phyloP scores from a whole-genome alignment of 2,113 vertebrate species.

The Dendrocopos noguchii region DNA sequence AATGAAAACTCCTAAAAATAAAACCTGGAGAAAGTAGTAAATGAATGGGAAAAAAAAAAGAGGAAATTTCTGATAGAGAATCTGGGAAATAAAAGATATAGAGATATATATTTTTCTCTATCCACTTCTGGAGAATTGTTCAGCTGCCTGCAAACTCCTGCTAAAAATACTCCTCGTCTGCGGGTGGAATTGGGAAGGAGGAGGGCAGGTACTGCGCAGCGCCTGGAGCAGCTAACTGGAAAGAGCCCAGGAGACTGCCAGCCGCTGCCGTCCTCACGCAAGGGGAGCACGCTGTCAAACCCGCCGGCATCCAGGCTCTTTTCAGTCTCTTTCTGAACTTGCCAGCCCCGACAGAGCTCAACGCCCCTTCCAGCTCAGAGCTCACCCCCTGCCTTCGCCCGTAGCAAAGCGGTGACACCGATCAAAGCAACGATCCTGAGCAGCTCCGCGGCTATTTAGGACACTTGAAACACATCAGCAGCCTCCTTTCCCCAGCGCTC shows the following conservation, averaged over 20 bases:
- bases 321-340: neutral
- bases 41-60: neutral
- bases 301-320: neutral
- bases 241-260: neutral
- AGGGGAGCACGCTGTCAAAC: neutral
- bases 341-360: neutral
- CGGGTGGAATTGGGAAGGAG: neutral
- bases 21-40: neutral
- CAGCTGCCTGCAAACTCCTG: neutral
- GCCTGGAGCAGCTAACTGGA: neutral
- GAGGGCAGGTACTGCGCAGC: conserved; percentile 29
- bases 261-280: neutral
- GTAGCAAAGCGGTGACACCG: neutral
- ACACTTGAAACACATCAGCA: neutral
- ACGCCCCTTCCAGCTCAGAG: neutral
- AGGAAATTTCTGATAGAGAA: neutral
- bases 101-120: too few species aligned
- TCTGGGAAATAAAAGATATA: neutral
- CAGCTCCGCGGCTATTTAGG: neutral
- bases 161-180: conserved; percentile 12
- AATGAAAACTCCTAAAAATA: neutral
- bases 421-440: neutral
- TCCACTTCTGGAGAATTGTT: neutral
- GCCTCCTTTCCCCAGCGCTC: neutral
- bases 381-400: neutral